A percentile compares a stretch with the other conserved stretches of the same genome.
Conservation (phyloP, 1,140 invertebrate species). For the Sitophilus oryzae region DNA sequence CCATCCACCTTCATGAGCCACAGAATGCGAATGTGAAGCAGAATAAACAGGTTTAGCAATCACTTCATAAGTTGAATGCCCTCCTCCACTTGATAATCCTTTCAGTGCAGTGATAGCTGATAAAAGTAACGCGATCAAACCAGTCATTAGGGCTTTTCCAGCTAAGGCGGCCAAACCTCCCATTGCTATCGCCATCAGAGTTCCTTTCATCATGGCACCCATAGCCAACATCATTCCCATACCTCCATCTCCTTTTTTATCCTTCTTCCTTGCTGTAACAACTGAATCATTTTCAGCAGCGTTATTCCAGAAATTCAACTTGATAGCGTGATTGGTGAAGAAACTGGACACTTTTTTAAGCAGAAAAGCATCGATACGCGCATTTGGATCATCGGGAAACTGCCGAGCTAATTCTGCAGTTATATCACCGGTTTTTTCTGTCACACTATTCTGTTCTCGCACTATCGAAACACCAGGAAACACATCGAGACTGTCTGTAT, state of each 20-base stretch:
- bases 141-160: conserved; percentile 80
- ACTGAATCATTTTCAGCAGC: conserved; percentile 40
- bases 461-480: conserved; percentile 66
- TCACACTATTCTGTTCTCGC: conserved; percentile 54
- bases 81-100: conserved; percentile 58
- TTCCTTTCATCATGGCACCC: conserved; percentile 64
- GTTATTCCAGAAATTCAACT: conserved; percentile 62
- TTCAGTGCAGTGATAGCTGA: conserved; percentile 72
- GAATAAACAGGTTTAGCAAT: conserved; percentile 73
- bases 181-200: conserved; percentile 65
- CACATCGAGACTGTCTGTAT: conserved; percentile 56
- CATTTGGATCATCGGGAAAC: conserved; percentile 68
- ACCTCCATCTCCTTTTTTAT: conserved; percentile 51
- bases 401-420: conserved; percentile 65
- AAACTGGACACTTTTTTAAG: conserved; percentile 64
- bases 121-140: conserved; percentile 69
- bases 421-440: conserved; percentile 57
- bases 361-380: conserved; percentile 68
- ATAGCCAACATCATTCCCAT: conserved; percentile 54
- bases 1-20: conserved; percentile 57
- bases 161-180: conserved; percentile 70
- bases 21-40: conserved; percentile 64
- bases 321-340: conserved; percentile 65
- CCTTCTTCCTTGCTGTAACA: conserved; percentile 38
- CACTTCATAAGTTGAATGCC: conserved; percentile 77